Evolutionary conservation across 2,888 invertebrate genomes (phyloP), one percentile per base, ranked within the genome.

Genomic region (Dicycla oo): DNA sequence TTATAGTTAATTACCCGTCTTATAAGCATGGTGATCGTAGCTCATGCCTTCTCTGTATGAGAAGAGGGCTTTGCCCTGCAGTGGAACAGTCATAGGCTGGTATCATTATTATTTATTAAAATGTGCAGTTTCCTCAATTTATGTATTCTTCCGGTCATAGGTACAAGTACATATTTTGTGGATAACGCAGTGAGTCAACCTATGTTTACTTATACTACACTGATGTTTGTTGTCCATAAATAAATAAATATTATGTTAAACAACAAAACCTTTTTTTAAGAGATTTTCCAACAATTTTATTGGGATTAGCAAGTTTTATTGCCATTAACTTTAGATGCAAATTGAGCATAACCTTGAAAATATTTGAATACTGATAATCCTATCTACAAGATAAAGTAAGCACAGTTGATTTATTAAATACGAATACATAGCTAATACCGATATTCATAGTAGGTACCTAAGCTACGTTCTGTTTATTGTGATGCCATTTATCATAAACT

Each of bases 301-400:
- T 47, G 20, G 78, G 38, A 68, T 54, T 40, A 54, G 38, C 23
- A 23, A n/a, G 15, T 78, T 54, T 47, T 69, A 70, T 56, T 40
- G 43, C 18, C 30, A 56, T 38, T 26, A n/a, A 34, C 7, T 74
- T 79, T 30, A 51, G 45, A 79, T 81, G 34, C 58, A 75, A 75
- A 81, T 65, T 49, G 15, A 18, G 34, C 1, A 7, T 13, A 69
- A 66, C 82, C 82, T 86, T 84, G 82, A 77, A 65, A 67, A 67
- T 69, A 23, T 49, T 30, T 38, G 56, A 69, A 67, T 78, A 75
- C 71, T 72, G 70, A 54, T 43, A 58, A 73, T 73, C 66, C 23
- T 81, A 75, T 86, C 80, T 62, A 56, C 4, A 34, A 62, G 87
- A 86, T 86, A 86, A 77, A 69, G 47, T 69, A 47, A 56, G 56